These are phyloP conservation scores for Palythoa heliodiscus DNA, from an alignment of 92 coral and sea anemone species.

Conservation along the genomic window DNA sequence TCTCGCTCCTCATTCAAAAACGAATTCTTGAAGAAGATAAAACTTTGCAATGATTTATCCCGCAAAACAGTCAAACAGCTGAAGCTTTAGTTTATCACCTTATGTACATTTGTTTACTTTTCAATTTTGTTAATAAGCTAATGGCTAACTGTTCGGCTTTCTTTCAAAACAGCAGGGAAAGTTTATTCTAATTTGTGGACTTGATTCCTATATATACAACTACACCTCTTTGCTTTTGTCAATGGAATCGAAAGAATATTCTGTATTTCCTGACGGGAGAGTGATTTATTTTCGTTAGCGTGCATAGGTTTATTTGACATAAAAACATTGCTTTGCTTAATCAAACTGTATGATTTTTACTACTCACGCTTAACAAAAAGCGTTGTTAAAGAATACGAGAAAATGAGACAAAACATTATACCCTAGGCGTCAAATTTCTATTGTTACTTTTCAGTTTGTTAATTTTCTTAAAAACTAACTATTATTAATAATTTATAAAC, in stretches of 20 bases:
- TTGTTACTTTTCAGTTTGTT: conserved; percentile 38
- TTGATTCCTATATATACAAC: neutral
- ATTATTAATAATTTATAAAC: conserved; percentile 18
- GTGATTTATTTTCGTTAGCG: neutral
- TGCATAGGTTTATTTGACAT: neutral
- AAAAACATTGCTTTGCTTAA: neutral
- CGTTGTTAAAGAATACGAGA: conserved; percentile 1
- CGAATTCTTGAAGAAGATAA: neutral
- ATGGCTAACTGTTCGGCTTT: neutral
- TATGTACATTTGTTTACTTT: neutral
- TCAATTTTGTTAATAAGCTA: neutral
- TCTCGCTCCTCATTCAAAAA: neutral
- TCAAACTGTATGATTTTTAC: neutral
- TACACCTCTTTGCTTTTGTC: neutral
- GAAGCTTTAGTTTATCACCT: no score
- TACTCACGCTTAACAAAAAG: neutral
- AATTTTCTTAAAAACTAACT: conserved; percentile 18
- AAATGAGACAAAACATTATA: neutral
- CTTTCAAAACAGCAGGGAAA: neutral
- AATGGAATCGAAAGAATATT: neutral
- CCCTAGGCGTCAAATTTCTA: conserved; percentile 30
- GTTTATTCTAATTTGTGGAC: neutral
- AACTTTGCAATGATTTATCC: no score
- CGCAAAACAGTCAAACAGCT: no score
- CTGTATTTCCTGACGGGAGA: neutral